Percentiles rank a stretch among this genome's conserved stretches.
These are phyloP conservation scores for Vidua macroura DNA, from an alignment of 2,113 vertebrate species.

Conservation along the genomic window DNA sequence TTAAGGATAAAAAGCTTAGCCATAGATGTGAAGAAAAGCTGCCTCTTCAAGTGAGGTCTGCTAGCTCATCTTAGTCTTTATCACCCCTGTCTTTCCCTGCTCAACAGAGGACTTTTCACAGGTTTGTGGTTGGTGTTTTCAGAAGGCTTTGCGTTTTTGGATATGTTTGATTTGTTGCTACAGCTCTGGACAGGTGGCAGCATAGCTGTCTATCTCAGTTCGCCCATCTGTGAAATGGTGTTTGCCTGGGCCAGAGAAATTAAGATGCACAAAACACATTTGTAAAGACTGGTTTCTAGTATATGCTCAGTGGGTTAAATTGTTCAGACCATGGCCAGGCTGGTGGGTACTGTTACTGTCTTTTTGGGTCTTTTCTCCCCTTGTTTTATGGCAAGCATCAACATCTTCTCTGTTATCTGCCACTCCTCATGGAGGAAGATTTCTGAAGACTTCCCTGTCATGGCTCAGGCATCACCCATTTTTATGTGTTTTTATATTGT, in stretches of 20 bases:
- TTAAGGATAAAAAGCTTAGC: constrained; percentile 68
- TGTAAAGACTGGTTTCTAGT: neutral
- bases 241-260: neutral
- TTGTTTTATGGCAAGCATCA: neutral
- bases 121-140: neutral
- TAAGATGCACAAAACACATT: neutral
- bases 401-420: neutral
- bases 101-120: neutral
- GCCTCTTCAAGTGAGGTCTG: constrained; percentile 33
- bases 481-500: neutral
- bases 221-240: neutral
- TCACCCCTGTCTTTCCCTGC: neutral
- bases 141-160: neutral
- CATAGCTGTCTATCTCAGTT: neutral
- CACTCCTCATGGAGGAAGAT: neutral
- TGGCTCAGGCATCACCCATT: neutral
- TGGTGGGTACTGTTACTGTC: neutral
- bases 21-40: constrained; percentile 63
- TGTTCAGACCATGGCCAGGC: neutral
- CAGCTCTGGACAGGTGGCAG: neutral
- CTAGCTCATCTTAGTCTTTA: neutral
- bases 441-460: neutral
- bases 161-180: neutral
- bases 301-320: neutral
- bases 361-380: neutral